Conservation (phyloP, 2,113 vertebrate genomes). For the Onychostoma macrolepis region DNA sequence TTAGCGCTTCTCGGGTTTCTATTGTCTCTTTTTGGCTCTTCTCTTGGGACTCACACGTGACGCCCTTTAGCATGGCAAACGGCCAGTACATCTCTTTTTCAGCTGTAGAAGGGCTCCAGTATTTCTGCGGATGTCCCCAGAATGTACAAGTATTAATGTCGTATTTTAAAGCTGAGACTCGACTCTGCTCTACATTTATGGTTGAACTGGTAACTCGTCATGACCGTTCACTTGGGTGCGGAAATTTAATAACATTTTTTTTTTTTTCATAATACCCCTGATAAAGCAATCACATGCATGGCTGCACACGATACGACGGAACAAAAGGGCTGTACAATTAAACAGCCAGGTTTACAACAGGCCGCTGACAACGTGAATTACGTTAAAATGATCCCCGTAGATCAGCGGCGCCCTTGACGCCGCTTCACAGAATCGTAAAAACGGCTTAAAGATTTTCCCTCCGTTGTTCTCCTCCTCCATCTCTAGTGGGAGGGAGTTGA, state of each 20-base stretch:
- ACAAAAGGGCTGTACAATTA: constrained; percentile 38
- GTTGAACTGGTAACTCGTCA: constrained; percentile 1
- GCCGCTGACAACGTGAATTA: constrained; percentile 22
- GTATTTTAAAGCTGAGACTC: not conserved
- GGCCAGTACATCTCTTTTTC: constrained; percentile 28
- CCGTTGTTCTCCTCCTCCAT: not conserved
- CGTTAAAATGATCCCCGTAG: constrained; percentile 28
- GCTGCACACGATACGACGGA: constrained; percentile 20
- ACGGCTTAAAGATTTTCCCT: constrained; percentile 14
- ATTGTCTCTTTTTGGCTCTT: constrained; percentile 31
- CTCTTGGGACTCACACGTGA: constrained; percentile 24
- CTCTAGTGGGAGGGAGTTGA: constrained; percentile 17
- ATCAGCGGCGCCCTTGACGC: constrained; percentile 12
- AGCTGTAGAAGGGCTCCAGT: not conserved
- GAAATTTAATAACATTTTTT: constrained; percentile 41
- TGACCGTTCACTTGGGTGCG: constrained; percentile 18
- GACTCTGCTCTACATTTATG: not conserved
- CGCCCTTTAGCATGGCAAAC: constrained; percentile 19
- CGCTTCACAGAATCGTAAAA: constrained; percentile 13
- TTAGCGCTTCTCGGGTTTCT: constrained; percentile 16
- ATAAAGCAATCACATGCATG: constrained; percentile 42
- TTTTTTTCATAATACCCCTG: constrained; percentile 12
- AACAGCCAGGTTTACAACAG: constrained; percentile 38
- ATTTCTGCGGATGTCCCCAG: constrained; percentile 6
- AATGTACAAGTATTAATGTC: not conserved